Percentiles rank a stretch among this genome's conserved stretches.
These are phyloP conservation scores for Argya squamiceps DNA, from an alignment of 2,797 vertebrate genomes.

Conservation along the genomic window DNA sequence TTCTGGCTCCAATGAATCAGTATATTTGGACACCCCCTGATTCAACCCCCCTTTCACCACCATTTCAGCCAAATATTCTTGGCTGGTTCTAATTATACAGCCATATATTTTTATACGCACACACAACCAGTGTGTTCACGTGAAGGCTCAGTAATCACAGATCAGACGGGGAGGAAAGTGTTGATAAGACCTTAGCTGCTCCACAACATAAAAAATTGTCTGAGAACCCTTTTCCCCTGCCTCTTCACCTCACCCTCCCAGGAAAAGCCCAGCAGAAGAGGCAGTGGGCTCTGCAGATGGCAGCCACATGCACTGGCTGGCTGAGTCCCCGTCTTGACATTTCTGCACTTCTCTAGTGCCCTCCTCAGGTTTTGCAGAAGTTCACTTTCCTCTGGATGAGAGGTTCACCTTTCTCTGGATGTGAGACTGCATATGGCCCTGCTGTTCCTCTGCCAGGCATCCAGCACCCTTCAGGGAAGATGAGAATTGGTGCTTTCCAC, in stretches of 20 bases:
- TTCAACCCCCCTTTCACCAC: not conserved
- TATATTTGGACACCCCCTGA: constrained; percentile 13
- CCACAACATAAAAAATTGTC: not conserved
- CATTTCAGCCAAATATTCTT: constrained; percentile 53
- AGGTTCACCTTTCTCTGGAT: not conserved
- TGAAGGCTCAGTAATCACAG: not conserved
- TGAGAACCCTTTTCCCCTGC: not conserved
- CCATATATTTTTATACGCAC: constrained; percentile 45
- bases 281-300: not conserved
- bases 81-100: constrained; percentile 59
- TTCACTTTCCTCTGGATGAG: not conserved
- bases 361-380: constrained; percentile 54
- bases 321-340: rapidly evolving
- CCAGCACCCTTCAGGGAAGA: not conserved
- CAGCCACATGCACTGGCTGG: not conserved
- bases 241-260: not conserved
- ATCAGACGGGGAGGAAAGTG: not conserved
- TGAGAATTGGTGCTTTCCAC: not conserved
- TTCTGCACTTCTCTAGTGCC: constrained; percentile 59
- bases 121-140: not conserved
- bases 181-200: constrained; percentile 44
- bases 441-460: not conserved
- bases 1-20: not conserved
- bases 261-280: not conserved
- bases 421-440: rapidly evolving